Base-by-base conservation (phyloP, 2,113 vertebrate genomes). In the Hemibagrus wyckioides region DNA sequence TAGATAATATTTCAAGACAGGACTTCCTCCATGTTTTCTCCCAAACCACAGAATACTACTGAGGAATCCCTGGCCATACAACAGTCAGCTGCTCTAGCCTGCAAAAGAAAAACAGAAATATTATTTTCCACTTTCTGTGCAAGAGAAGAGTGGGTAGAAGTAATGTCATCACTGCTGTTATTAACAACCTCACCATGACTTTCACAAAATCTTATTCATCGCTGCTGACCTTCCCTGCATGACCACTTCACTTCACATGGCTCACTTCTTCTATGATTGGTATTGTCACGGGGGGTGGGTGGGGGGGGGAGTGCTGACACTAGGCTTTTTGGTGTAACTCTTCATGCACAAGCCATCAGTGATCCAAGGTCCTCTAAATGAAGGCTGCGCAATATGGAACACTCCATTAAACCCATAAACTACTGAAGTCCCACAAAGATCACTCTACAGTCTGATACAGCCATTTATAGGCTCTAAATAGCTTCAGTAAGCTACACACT, bases 81-180 rank as follows among this genome's bases (percentile, higher is more conserved):
- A 87, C 77, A 69, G 69, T 88, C 86, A 19, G 82, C 85, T 85
- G 83, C 85, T 87, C 82, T 91, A 91, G 85, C 89, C 90, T 91
- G 90, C 80, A 88, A 91, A 75, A 91, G 87, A 91, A 73, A 87
- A 88, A 91, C 76, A 88, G 57, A 89, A 71, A 83, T 13, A 85
- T 90, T 87, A 89, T 81, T 90, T 83, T 77, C 63, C 14, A 82
- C 61, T 56, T 75, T 83, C 36, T 63, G 21, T 86, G 30, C 48
- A 33, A 65, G 19, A 3, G 63, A 36, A 87, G 41, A 2, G 73
- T 44, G 59, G 39, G 41, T 23, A 77, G 39, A 83, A 61, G 52
- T 57, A 73, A 83, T 41, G 23, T 15, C 33, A 65, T 54, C 28
- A 57, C 30, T 36, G 54, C 44, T 56, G 33, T 33, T 71, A 75